Conservation (phyloP, 1,140 invertebrate species). For the Drosophila mauritiana region DNA sequence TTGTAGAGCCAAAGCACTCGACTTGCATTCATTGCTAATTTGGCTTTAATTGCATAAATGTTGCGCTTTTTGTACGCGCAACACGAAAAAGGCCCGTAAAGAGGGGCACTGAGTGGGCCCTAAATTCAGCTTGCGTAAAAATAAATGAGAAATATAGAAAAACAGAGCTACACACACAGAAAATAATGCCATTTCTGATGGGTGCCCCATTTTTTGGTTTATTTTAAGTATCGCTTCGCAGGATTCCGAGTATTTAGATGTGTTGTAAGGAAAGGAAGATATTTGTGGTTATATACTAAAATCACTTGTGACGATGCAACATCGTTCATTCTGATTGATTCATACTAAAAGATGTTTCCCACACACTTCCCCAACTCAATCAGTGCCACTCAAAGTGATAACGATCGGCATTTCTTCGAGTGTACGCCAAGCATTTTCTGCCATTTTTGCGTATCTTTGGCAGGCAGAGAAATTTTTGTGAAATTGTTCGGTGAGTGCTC, state of each 20-base stretch:
- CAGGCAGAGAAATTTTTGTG: slow-evolving; percentile 57
- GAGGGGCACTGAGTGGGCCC: slow-evolving; percentile 39
- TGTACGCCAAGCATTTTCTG: slow-evolving; percentile 10
- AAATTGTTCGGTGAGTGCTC: slow-evolving; percentile 75
- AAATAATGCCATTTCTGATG: neutral
- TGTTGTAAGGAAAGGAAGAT: no score
- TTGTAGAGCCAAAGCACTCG: slow-evolving; percentile 77
- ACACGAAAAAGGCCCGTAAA: slow-evolving; percentile 55
- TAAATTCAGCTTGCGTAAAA: slow-evolving; percentile 67
- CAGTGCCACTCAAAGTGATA: neutral
- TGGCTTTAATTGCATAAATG: slow-evolving; percentile 83
- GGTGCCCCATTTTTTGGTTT: no score
- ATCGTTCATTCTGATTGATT: no score
- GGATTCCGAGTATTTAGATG: no score
- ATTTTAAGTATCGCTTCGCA: no score
- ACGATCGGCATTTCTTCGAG: neutral
- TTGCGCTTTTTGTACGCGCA: slow-evolving; percentile 69
- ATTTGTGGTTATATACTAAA: no score
- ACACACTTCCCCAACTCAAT: no score
- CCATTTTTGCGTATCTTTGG: slow-evolving; percentile 45
- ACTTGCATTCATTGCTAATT: slow-evolving; percentile 82
- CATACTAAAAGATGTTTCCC: no score
- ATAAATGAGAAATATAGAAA: slow-evolving; percentile 39
- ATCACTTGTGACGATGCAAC: no score
- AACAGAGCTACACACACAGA: slow-evolving; percentile 3